These are phyloP conservation scores for Trichechus manatus DNA, from an alignment of 2,113 vertebrate genomes.

Conservation along the genomic window DNA sequence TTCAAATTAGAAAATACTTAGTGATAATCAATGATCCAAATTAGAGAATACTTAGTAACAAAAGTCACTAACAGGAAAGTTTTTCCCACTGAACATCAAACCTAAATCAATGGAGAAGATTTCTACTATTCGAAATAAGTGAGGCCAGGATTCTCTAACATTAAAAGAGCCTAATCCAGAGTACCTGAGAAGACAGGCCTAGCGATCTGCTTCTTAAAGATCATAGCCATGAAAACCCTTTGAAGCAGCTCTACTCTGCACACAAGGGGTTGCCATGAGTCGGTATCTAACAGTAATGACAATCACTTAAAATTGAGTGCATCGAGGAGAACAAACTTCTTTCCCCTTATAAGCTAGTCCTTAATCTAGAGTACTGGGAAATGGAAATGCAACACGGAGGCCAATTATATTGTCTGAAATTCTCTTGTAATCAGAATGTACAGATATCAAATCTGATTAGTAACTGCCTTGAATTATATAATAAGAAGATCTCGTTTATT, in stretches of 20 bases:
- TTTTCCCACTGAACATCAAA: conserved; percentile 19
- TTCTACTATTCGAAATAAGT: conserved; percentile 31
- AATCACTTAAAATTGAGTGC: neutral
- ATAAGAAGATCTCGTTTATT: neutral
- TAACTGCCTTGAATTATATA: conserved; percentile 14
- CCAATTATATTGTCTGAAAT: neutral
- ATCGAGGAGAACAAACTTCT: neutral
- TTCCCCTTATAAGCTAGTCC: neutral
- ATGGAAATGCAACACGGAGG: neutral
- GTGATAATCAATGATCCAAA: neutral
- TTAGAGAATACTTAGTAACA: neutral
- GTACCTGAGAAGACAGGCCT: too few relatives aligned
- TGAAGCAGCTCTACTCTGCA: too few relatives aligned
- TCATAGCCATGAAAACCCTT: too few relatives aligned
- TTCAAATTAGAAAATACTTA: neutral
- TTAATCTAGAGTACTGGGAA: neutral
- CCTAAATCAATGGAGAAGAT: neutral
- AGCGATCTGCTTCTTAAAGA: too few relatives aligned
- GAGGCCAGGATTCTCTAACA: neutral
- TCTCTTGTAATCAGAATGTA: neutral
- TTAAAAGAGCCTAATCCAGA: neutral
- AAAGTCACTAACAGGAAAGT: neutral
- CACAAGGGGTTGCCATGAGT: too few relatives aligned
- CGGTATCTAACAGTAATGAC: neutral
- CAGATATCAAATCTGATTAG: neutral